phyloP scores from a whole-genome alignment of 2,888 invertebrate genomes.

The Deilephila elpenor region DNA sequence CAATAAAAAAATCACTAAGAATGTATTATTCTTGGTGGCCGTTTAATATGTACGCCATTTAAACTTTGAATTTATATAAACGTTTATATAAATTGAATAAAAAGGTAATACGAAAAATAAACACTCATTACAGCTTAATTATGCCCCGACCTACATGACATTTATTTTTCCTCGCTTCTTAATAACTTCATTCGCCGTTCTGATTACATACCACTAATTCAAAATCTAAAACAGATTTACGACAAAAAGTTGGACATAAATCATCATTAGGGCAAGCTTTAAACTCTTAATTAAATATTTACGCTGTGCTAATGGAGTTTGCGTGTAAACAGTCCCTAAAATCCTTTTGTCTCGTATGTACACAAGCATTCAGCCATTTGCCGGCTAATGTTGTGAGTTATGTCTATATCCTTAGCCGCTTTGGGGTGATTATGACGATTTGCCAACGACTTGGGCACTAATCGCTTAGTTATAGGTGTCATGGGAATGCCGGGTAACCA shows the following conservation, averaged over 20 bases:
- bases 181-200: not conserved
- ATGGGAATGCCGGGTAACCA: too few relatives aligned
- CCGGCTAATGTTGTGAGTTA: not conserved
- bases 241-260: not conserved
- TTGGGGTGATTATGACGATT: conserved; percentile 7
- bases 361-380: conserved; percentile 15
- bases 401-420: conserved; percentile 1
- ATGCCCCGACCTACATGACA: conserved; percentile 2
- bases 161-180: conserved; percentile 2
- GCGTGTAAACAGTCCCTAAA: conserved; percentile 24
- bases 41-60: too few relatives aligned
- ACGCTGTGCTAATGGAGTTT: conserved; percentile 23
- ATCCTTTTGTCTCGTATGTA: conserved; percentile 1
- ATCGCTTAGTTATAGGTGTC: not conserved
- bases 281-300: conserved; percentile 5
- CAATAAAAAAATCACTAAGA: too few relatives aligned
- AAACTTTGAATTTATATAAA: too few relatives aligned
- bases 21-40: too few relatives aligned
- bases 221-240: not conserved
- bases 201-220: not conserved
- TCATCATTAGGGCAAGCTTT: conserved; percentile 2
- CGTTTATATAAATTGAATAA: too few relatives aligned
- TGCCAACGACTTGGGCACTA: not conserved
- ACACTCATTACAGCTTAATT: not conserved
- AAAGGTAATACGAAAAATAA: not conserved